These are phyloP conservation scores for Mobula hypostoma DNA, from an alignment of 2,113 vertebrate genomes.

Conservation along the genomic window DNA sequence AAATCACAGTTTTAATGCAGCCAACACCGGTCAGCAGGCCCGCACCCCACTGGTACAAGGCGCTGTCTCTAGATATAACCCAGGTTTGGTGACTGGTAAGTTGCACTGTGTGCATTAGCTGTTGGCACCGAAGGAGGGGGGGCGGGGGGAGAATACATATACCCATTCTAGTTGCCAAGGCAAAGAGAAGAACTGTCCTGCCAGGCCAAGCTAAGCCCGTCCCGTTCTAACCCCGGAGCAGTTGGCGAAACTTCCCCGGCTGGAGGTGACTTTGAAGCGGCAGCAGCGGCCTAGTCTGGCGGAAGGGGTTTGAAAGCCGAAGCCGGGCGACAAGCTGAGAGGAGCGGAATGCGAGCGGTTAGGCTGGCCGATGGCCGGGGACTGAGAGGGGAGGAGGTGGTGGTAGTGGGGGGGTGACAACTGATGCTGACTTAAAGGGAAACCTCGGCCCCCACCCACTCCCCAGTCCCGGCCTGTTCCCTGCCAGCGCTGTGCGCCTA, in stretches of 20 bases:
- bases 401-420: not conserved
- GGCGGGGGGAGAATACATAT: not conserved
- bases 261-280: conserved; percentile 32
- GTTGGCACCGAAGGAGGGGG: not conserved
- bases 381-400: not conserved
- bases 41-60: not conserved
- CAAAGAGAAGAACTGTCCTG: not conserved
- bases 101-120: not conserved
- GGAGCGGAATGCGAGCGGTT: not conserved
- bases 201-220: not conserved
- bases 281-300: not conserved
- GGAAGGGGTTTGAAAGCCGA: not conserved
- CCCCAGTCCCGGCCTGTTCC: not conserved
- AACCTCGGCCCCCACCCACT: not conserved
- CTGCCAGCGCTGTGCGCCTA: not conserved
- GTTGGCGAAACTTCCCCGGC: not conserved
- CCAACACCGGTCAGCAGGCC: not conserved
- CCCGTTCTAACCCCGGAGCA: not conserved
- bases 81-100: not conserved
- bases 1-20: not conserved
- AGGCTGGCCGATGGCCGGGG: not conserved
- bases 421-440: not conserved
- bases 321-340: not conserved
- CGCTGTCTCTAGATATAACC: not conserved
- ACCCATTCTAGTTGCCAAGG: not conserved